These are phyloP conservation scores for Phoenicopterus ruber DNA, from an alignment of 2,113 vertebrate species.

Conservation along the genomic window DNA sequence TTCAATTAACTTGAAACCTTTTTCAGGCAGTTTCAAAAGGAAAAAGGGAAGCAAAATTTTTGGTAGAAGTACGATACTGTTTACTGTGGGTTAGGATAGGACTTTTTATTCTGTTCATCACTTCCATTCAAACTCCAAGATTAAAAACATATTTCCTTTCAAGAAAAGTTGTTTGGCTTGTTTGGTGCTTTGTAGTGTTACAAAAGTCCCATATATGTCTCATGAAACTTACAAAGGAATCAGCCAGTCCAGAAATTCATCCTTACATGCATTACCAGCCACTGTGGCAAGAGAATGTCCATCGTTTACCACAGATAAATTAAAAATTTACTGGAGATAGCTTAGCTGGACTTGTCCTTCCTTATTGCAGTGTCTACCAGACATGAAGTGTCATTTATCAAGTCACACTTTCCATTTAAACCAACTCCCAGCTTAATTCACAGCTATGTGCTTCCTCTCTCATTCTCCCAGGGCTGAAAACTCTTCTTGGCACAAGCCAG, in stretches of 20 bases:
- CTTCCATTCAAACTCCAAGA: neutral
- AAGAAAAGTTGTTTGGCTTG: neutral
- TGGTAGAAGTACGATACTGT: neutral
- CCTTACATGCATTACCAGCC: neutral
- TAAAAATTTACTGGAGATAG: neutral
- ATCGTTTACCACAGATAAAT: neutral
- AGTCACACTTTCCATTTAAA: neutral
- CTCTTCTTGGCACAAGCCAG: neutral
- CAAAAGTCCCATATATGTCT: neutral
- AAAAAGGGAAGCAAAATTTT: neutral
- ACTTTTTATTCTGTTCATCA: neutral
- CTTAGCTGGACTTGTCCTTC: neutral
- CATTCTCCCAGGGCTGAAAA: neutral
- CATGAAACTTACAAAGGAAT: neutral
- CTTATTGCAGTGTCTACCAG: neutral
- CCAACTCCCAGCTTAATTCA: neutral
- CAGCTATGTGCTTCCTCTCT: neutral
- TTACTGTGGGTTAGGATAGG: neutral
- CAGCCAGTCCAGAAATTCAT: neutral
- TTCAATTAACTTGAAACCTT: neutral
- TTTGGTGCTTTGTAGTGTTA: neutral
- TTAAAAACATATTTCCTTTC: neutral
- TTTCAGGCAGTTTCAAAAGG: neutral
- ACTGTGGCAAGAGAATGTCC: fast-evolving
- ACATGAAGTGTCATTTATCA: neutral